These are phyloP conservation scores for Zaprionus camerounensis DNA, from an alignment of 1,140 invertebrate species.

Conservation along the genomic window DNA sequence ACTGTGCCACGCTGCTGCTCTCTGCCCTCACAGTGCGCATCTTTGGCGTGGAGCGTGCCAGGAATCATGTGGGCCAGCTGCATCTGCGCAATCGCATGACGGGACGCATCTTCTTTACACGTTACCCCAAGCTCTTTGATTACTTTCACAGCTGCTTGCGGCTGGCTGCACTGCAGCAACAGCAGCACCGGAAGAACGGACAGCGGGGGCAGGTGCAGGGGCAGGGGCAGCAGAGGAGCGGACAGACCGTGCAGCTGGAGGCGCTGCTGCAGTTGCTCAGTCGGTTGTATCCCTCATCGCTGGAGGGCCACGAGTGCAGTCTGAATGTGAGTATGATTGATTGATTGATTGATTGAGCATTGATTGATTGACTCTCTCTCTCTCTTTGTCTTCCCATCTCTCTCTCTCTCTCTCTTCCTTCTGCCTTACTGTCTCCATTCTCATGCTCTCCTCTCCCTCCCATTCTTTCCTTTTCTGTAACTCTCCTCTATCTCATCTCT, in stretches of 20 bases:
- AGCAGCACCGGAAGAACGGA: neutral
- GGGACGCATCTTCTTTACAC: constrained; percentile 92
- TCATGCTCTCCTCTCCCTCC: constrained; percentile 83
- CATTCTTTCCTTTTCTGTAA: constrained; percentile 55
- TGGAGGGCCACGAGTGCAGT: constrained; percentile 88
- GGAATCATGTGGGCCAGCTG: constrained; percentile 89
- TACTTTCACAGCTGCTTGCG: constrained; percentile 87
- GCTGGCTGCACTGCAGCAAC: constrained; percentile 30
- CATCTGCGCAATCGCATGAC: constrained; percentile 92
- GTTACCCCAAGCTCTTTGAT: constrained; percentile 91
- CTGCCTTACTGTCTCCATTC: constrained; percentile 42
- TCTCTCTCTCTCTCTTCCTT: too few species aligned
- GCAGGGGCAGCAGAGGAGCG: neutral
- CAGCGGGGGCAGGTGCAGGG: constrained; percentile 87
- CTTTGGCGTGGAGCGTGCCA: constrained; percentile 93
- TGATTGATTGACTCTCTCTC: neutral
- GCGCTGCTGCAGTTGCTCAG: constrained; percentile 92
- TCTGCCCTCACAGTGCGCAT: constrained; percentile 93
- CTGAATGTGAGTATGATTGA: constrained; percentile 85
- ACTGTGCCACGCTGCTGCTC: constrained; percentile 94
- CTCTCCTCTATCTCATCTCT: neutral
- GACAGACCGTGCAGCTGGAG: constrained; percentile 86
- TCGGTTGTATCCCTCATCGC: constrained; percentile 90
- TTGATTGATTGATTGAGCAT: neutral
- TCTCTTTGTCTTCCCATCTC: neutral